Evolutionary conservation across 2,113 vertebrate species (phyloP).

Genomic region (Chlorodrepanis virens): DNA sequence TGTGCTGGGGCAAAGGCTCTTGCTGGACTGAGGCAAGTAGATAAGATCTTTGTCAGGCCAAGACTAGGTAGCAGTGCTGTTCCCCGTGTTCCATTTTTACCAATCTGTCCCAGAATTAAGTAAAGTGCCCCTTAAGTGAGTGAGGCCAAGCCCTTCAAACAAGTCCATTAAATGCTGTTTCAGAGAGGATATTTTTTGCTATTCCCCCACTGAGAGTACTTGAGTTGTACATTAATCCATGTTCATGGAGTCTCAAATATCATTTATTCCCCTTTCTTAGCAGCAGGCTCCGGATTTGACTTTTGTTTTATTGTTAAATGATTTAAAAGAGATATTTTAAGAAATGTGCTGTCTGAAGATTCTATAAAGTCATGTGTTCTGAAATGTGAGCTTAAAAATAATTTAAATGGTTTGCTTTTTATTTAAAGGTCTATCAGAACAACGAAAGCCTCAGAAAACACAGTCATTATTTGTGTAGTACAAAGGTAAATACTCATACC

Average conservation of each 20-base stretch:
- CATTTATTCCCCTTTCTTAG: not conserved
- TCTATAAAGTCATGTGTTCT: not conserved
- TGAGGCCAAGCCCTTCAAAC: not conserved
- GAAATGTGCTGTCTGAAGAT: not conserved
- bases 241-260: not conserved
- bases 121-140: not conserved
- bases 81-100: not conserved
- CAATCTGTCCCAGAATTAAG: not conserved
- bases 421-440: slow-evolving; percentile 90
- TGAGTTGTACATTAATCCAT: not conserved
- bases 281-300: not conserved
- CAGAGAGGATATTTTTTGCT: not conserved
- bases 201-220: not conserved
- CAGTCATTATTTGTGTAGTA: slow-evolving; percentile 92
- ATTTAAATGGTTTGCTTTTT: slow-evolving; percentile 45
- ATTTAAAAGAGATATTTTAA: not conserved
- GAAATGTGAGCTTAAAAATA: not conserved
- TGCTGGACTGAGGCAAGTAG: not conserved
- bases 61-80: rapidly evolving
- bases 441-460: slow-evolving; percentile 88
- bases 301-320: not conserved
- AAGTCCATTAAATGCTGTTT: not conserved
- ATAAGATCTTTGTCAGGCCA: not conserved
- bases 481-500: slow-evolving; percentile 79
- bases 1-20: not conserved